Evolutionary conservation across 1,140 invertebrate species (phyloP).

Genomic region (Kradibia gibbosae): DNA sequence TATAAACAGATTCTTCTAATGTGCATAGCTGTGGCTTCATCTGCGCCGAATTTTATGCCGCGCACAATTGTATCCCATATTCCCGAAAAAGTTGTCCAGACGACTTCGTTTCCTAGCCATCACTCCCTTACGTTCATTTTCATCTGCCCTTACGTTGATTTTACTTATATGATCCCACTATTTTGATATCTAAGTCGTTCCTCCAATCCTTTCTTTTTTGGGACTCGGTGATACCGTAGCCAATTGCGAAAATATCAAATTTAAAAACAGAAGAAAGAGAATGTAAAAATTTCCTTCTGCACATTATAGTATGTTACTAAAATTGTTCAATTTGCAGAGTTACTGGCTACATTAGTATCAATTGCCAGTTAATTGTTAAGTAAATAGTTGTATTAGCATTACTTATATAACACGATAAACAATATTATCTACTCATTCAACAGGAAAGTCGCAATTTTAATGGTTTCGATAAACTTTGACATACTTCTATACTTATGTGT

Average conservation of each 20-base stretch:
- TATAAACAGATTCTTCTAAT: not conserved
- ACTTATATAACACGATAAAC: not conserved
- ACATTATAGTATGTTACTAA: not conserved
- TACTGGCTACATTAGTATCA: not conserved
- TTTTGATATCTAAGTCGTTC: too few species aligned
- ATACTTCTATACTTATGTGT: not conserved
- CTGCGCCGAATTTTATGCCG: not conserved
- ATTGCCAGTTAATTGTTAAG: not conserved
- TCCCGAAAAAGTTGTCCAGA: not conserved
- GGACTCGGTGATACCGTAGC: not conserved
- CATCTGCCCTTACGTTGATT: too few species aligned
- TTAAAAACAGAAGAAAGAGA: not conserved
- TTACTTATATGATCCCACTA: too few species aligned
- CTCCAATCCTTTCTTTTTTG: too few species aligned
- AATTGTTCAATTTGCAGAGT: not conserved
- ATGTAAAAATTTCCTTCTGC: not conserved
- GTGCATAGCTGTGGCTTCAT: not conserved
- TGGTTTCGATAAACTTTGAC: not conserved
- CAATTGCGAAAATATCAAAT: too few species aligned
- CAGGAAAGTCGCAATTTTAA: conserved; percentile 3
- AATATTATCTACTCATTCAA: not conserved
- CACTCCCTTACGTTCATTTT: too few species aligned
- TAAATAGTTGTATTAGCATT: not conserved
- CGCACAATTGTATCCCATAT: not conserved
- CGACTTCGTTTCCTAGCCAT: not conserved